Conservation (phyloP, 2,797 vertebrate species). For the Hypotaenidia okinawae region DNA sequence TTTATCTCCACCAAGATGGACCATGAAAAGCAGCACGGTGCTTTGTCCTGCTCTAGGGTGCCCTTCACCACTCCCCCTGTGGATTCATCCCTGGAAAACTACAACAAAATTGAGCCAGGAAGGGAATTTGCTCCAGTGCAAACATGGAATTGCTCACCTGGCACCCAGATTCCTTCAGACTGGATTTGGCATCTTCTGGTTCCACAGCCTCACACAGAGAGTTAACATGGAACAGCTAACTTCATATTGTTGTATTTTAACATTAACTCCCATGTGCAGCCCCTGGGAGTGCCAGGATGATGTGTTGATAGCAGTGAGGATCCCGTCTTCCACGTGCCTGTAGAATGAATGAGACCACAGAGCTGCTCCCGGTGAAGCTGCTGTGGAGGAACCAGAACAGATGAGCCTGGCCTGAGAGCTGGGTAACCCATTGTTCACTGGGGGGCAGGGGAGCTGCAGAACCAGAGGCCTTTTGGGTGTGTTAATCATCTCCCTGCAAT, state of each 20-base stretch:
- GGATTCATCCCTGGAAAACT: neutral
- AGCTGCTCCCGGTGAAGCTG: neutral
- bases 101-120: rapidly evolving
- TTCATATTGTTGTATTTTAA: neutral
- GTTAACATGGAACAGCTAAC: neutral
- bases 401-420: neutral
- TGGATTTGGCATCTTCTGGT: neutral
- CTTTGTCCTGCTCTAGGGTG: neutral
- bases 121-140: neutral
- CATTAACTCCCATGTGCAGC: neutral
- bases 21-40: neutral
- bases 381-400: neutral
- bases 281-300: neutral
- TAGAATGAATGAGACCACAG: neutral
- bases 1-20: neutral
- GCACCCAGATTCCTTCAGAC: neutral
- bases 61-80: neutral
- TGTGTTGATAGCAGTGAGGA: neutral
- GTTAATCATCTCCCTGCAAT: neutral
- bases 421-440: rapidly evolving
- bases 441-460: neutral
- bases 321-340: rapidly evolving
- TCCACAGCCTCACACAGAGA: neutral
- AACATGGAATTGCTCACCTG: neutral
- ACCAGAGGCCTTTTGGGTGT: neutral